A percentile compares a stretch with the other conserved stretches of the same genome.
Evolutionary conservation across 2,888 invertebrate species (phyloP).

Genomic region (Acanthosepion pharaonis): DNA sequence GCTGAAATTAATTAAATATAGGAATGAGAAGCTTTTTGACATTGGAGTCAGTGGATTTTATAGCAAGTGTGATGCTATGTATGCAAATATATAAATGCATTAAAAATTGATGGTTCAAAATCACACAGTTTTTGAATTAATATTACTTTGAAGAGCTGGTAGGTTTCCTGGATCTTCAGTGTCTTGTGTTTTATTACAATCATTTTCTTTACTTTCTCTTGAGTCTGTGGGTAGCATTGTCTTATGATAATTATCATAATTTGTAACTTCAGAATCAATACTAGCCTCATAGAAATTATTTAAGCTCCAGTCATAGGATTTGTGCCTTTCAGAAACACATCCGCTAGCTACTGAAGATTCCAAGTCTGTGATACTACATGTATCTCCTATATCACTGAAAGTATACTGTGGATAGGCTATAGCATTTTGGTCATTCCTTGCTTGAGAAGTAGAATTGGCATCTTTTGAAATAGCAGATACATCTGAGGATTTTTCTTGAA

Average conservation of each 20-base stretch:
- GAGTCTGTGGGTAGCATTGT: not conserved
- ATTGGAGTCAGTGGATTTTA: not conserved
- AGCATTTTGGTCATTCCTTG: not conserved
- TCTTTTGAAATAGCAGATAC: not conserved
- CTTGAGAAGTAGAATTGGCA: not conserved
- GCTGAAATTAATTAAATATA: not conserved
- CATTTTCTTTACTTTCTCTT: not conserved
- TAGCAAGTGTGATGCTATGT: not conserved
- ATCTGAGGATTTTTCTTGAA: not conserved
- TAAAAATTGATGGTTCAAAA: not conserved
- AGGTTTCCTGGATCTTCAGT: not conserved
- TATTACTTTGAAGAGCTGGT: not conserved
- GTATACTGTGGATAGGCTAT: not conserved
- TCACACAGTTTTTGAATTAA: not conserved
- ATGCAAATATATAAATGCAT: not conserved
- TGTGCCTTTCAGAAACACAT: not conserved
- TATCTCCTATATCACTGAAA: not conserved
- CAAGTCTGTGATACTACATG: not conserved
- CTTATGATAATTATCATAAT: conserved; percentile 6
- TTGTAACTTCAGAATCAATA: not conserved
- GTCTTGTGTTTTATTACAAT: not conserved
- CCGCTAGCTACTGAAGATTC: not conserved
- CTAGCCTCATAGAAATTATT: conserved; percentile 48
- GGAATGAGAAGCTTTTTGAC: not conserved
- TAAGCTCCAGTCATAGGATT: conserved; percentile 47